These are phyloP conservation scores for Andinoacara biseriatus DNA, from an alignment of 2,113 vertebrate genomes.

Conservation along the genomic window DNA sequence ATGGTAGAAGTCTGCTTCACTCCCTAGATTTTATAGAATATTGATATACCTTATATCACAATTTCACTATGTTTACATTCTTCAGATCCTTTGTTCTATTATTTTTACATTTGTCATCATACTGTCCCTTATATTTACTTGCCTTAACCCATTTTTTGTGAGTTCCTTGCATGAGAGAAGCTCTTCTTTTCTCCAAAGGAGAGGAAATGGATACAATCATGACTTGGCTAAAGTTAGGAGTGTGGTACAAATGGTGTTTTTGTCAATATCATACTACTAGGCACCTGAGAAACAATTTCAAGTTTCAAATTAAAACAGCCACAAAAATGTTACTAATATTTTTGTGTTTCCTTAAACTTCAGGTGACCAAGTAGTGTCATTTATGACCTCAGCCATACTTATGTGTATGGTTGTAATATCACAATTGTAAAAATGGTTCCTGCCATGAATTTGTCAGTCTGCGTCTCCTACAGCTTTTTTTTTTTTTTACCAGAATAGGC, in stretches of 20 bases:
- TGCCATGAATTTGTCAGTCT: too few species aligned
- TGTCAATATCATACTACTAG: neutral
- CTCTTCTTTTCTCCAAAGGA: constrained; percentile 20
- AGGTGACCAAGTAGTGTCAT: too few species aligned
- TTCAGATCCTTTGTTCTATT: neutral
- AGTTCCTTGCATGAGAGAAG: neutral
- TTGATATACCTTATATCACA: neutral
- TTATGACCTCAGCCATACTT: too few species aligned
- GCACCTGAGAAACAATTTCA: neutral
- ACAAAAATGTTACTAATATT: neutral
- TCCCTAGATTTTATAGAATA: neutral
- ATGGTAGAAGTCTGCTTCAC: neutral
- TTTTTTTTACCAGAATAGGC: too few species aligned
- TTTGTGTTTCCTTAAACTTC: neutral
- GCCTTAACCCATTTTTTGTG: constrained; percentile 12
- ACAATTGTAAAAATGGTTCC: too few species aligned
- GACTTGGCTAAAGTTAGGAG: neutral
- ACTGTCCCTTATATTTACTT: neutral
- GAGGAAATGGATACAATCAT: neutral
- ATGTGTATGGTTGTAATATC: too few species aligned
- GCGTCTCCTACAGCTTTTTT: too few species aligned
- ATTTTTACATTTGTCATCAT: neutral
- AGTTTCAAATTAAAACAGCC: neutral
- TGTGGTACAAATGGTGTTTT: constrained; percentile 12
- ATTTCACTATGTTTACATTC: constrained; percentile 1